These are phyloP conservation scores for Oceanodroma tethys DNA, from an alignment of 2,113 vertebrate species.

Conservation along the genomic window DNA sequence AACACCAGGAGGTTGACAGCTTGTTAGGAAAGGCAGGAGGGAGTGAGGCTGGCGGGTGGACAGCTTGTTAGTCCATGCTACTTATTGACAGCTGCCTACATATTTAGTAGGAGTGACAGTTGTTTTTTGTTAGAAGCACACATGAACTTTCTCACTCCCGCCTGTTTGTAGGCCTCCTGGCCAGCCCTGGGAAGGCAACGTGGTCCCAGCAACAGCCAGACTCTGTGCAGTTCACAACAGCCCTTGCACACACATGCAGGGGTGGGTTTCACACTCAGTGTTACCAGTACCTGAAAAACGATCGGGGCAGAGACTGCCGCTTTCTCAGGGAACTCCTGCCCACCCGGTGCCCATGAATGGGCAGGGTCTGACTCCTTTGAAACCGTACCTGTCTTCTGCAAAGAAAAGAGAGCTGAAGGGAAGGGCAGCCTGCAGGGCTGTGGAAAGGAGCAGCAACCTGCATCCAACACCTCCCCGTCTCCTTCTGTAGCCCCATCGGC, in stretches of 20 bases:
- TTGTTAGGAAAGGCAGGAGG: slow-evolving; percentile 41
- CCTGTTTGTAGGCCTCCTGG: neutral
- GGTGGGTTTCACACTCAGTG: slow-evolving; percentile 50
- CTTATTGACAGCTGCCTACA: slow-evolving; percentile 23
- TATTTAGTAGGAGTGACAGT: slow-evolving; percentile 40
- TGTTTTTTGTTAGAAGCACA: slow-evolving; percentile 25
- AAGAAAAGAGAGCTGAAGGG: slow-evolving; percentile 62
- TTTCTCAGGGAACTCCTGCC: slow-evolving; percentile 85
- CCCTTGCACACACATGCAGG: slow-evolving; percentile 62
- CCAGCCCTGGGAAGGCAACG: neutral
- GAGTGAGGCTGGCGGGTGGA: slow-evolving; percentile 21
- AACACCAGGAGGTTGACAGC: neutral
- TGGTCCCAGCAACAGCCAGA: slow-evolving; percentile 13
- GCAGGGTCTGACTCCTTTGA: slow-evolving; percentile 93
- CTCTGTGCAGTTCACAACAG: neutral
- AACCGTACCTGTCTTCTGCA: slow-evolving; percentile 91
- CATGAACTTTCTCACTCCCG: neutral
- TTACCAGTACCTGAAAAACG: slow-evolving; percentile 89
- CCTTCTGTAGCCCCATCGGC: neutral
- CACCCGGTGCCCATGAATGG: slow-evolving; percentile 82
- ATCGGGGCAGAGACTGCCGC: slow-evolving; percentile 89
- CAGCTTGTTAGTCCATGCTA: slow-evolving; percentile 65
- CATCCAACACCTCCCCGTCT: neutral
- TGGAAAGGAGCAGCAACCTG: neutral
- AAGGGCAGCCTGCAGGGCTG: neutral